phyloP scores from a whole-genome alignment of 2,888 invertebrate species.

The Aricia artaxerxes region DNA sequence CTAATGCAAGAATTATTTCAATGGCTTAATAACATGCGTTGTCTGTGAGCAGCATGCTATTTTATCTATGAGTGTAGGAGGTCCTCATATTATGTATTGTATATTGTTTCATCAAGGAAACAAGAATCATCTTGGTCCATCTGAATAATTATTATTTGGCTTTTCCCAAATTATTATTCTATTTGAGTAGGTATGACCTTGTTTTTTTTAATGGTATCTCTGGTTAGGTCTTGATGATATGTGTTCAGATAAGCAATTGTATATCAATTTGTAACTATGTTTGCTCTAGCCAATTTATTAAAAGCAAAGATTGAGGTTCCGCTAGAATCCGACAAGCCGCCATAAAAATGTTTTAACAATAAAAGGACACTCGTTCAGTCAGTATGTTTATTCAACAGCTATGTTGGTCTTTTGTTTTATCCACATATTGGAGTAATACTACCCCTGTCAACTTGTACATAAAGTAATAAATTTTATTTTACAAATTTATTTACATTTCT shows the following conservation, averaged over 20 bases:
- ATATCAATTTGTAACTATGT: background rate
- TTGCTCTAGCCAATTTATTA: background rate
- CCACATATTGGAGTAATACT: conserved; percentile 61
- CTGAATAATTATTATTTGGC: too few relatives aligned
- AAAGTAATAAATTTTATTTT: conserved; percentile 78
- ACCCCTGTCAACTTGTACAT: conserved; percentile 72
- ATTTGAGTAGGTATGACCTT: background rate
- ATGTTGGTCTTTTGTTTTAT: conserved; percentile 26
- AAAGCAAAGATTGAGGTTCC: background rate
- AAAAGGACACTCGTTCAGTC: conserved; percentile 3
- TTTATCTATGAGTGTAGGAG: background rate
- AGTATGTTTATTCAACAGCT: conserved; percentile 27
- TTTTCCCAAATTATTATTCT: background rate
- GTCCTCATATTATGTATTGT: background rate
- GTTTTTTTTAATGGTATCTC: background rate
- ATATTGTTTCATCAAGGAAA: background rate
- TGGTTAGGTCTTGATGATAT: background rate
- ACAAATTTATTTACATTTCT: conserved; percentile 59
- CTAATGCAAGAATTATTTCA: background rate
- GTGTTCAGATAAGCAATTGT: conserved; percentile 8
- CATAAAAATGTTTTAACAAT: conserved; percentile 6
- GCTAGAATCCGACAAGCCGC: background rate
- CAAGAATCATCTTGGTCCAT: background rate
- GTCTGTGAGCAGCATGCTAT: background rate
- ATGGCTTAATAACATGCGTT: background rate